These are phyloP conservation scores for Anser cygnoides DNA, from an alignment of 2,113 vertebrate species.

Conservation along the genomic window DNA sequence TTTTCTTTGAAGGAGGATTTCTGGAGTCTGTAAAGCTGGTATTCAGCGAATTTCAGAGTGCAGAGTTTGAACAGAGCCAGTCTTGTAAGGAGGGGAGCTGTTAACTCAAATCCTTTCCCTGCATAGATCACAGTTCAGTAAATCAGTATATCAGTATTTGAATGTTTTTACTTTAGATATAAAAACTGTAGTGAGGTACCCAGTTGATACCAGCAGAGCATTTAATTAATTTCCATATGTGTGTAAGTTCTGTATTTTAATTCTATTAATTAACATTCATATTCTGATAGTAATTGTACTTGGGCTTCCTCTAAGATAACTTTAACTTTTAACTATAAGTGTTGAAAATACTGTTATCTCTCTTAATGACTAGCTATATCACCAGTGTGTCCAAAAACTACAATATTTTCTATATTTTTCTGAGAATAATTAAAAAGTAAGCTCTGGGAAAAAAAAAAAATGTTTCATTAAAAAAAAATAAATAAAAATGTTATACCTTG, in stretches of 20 bases:
- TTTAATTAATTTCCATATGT: not conserved
- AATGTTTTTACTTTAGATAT: not conserved
- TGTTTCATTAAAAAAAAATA: not conserved
- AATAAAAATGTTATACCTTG: not conserved
- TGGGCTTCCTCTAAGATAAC: not conserved
- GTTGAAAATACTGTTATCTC: not conserved
- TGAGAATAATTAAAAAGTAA: not conserved
- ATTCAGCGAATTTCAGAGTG: not conserved
- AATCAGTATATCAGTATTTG: not conserved
- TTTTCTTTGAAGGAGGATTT: conserved; percentile 23
- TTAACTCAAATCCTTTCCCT: not conserved
- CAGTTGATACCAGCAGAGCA: not conserved
- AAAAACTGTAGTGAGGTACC: not conserved
- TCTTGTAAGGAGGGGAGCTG: not conserved
- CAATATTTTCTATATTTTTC: not conserved
- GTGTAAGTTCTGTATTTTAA: not conserved
- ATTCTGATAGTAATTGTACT: not conserved
- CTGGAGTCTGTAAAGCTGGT: not conserved
- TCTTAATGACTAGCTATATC: not conserved
- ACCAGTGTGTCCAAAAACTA: not conserved
- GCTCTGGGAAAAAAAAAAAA: not conserved
- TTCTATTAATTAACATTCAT: not conserved
- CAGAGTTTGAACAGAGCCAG: not conserved
- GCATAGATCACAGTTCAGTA: not conserved
- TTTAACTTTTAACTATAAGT: not conserved